Evolutionary conservation across 1,140 invertebrate genomes (phyloP).

Genomic region (Plodia interpunctella): DNA sequence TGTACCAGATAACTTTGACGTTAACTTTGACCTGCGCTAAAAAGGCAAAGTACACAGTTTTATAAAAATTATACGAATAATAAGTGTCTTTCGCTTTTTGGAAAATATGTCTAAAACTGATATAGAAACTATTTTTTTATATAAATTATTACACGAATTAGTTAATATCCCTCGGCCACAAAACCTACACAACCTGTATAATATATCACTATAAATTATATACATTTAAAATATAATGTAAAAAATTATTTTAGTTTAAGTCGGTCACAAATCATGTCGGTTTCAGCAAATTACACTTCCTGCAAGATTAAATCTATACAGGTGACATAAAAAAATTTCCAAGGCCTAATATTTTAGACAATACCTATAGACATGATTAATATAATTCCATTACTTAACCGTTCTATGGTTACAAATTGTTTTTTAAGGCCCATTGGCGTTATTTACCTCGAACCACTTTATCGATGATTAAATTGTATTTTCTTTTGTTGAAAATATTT

Average conservation of each 20-base stretch:
- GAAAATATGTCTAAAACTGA: too few relatives aligned
- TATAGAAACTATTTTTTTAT: too few relatives aligned
- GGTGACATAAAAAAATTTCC: conserved; percentile 8
- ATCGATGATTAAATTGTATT: too few relatives aligned
- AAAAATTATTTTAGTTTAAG: background rate
- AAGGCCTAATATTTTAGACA: conserved; percentile 19
- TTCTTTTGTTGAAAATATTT: background rate
- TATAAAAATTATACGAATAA: too few relatives aligned
- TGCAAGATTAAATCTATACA: background rate
- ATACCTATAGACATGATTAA: conserved; percentile 17
- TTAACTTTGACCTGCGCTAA: too few relatives aligned
- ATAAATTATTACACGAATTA: too few relatives aligned
- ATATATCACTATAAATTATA: background rate
- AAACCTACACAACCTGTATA: background rate
- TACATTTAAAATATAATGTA: background rate
- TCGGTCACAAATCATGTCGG: background rate
- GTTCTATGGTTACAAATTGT: background rate
- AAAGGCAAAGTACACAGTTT: too few relatives aligned
- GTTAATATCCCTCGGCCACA: too few relatives aligned
- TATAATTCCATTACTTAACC: background rate
- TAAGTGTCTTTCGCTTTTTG: too few relatives aligned
- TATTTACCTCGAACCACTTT: too few relatives aligned
- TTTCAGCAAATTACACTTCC: background rate
- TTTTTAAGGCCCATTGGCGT: too few relatives aligned
- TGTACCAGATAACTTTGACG: too few relatives aligned